phyloP scores from a whole-genome alignment of 2,113 vertebrate species.

The Thamnaconus septentrionalis region DNA sequence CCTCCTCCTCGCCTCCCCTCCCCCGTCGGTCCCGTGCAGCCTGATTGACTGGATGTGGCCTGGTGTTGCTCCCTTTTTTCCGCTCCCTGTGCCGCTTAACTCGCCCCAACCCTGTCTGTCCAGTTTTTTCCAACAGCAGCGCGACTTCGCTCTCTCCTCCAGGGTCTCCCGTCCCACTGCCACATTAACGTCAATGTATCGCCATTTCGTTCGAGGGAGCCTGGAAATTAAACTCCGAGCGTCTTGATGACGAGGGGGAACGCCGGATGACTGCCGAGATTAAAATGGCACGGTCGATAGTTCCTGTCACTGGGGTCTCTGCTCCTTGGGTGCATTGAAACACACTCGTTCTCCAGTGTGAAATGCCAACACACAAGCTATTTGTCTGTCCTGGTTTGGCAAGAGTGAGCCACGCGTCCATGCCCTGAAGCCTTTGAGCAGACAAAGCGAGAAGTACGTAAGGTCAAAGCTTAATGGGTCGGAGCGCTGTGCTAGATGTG shows the following conservation, averaged over 20 bases:
- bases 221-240: too few relatives aligned
- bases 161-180: slow-evolving; percentile 9
- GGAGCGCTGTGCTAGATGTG: slow-evolving; percentile 24
- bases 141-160: slow-evolving; percentile 9
- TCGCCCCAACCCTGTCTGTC: slow-evolving; percentile 42
- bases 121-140: slow-evolving; percentile 44
- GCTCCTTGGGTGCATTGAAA: background rate
- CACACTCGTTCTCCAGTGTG: background rate
- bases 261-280: too few relatives aligned
- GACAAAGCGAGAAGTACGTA: slow-evolving; percentile 61
- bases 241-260: too few relatives aligned
- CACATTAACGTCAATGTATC: slow-evolving; percentile 2
- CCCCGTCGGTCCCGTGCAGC: slow-evolving; percentile 29
- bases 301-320: too few relatives aligned
- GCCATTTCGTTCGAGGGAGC: background rate
- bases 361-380: slow-evolving; percentile 5
- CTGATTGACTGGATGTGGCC: slow-evolving; percentile 60
- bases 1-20: slow-evolving; percentile 14
- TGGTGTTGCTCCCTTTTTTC: slow-evolving; percentile 15
- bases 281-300: too few relatives aligned
- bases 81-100: slow-evolving; percentile 1
- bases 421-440: slow-evolving; percentile 39
- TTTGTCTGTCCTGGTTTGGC: slow-evolving; percentile 19
- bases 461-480: slow-evolving; percentile 60
- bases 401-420: background rate